Evolutionary conservation across 2,113 vertebrate species (phyloP), one percentile per base, ranked within the genome.

Genomic region (Misgurnus mizolepis): DNA sequence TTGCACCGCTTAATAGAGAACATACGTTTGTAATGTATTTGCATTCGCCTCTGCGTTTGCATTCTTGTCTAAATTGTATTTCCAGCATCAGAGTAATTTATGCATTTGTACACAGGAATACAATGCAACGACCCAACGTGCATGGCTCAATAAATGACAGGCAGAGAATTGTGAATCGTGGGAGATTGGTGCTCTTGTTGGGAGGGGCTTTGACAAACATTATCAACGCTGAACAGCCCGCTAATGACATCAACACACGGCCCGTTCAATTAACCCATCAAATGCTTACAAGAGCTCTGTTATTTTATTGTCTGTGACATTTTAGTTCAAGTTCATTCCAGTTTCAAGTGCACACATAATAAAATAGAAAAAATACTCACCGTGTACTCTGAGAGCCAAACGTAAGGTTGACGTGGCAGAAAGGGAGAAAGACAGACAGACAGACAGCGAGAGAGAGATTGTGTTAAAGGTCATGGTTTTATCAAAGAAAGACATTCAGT

Each of bases 401-500:
- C 39, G 41, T 3, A 27, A 53, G 17, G 15, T 4, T n/a, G 15
- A 43, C 27, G 27, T 34, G 27, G 27, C 3, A 18, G 58, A 75
- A 45, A 64, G 6, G 39, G 12, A 58, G 10, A 40, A 9, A 49
- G 49, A 49, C 0, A 40, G 39, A 74, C 7, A 45, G 34, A 62
- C 3, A 62, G 18, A 43, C 34, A 64, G 66, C 50, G 40, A 55
- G 47, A 58, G 53, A 70, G 10, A 76, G 4, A 60, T 39, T 39
- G 67, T 65, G 49, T 58, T 76, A 75, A 76, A 81, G 55, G 64
- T 67, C 67, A 61, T 49, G 55, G 43, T 40, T 77, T 4, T 66
- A 55, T 66, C 34, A 66, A 4, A 50, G 45, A 40, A 66, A 50
- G 18, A 65, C 1, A 45, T 17, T 7, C n/a, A 9, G 4, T 8